Evolutionary conservation across 1,140 invertebrate genomes (phyloP).

Genomic region (Conus betulinus): DNA sequence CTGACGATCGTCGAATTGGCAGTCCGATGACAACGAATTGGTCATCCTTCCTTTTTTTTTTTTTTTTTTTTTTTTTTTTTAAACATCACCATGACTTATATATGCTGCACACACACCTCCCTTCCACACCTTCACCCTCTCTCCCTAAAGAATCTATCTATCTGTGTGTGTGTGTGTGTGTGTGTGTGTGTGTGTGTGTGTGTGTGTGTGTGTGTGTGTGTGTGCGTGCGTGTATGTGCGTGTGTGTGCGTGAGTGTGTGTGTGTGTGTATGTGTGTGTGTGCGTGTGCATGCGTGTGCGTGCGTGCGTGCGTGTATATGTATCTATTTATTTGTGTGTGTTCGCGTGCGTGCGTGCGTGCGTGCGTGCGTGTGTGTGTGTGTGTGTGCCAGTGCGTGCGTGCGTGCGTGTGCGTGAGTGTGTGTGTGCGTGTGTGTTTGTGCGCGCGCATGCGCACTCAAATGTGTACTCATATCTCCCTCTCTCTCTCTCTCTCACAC

Average conservation of each 20-base stretch:
- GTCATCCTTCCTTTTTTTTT: no score
- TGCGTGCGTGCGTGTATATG: background rate
- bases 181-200: background rate
- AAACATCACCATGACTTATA: no score
- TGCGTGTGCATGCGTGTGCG: background rate
- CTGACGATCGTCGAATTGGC: no score
- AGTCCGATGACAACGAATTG: no score
- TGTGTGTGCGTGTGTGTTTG: background rate
- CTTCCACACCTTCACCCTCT: no score
- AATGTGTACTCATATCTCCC: no score
- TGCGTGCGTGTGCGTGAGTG: background rate
- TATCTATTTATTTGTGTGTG: background rate
- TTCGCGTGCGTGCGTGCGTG: background rate
- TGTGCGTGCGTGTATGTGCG: background rate
- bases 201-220: background rate
- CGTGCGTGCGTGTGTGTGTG: background rate
- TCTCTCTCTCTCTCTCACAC: no score
- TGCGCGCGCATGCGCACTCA: background rate
- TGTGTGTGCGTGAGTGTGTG: background rate
- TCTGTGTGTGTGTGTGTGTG: no score
- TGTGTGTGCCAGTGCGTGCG: background rate
- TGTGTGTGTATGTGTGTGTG: background rate
- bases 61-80: no score
- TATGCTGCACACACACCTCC: no score
- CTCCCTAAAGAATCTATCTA: no score